Base-by-base conservation (phyloP, 1,140 invertebrate species). In the Drosophila obscura region DNA sequence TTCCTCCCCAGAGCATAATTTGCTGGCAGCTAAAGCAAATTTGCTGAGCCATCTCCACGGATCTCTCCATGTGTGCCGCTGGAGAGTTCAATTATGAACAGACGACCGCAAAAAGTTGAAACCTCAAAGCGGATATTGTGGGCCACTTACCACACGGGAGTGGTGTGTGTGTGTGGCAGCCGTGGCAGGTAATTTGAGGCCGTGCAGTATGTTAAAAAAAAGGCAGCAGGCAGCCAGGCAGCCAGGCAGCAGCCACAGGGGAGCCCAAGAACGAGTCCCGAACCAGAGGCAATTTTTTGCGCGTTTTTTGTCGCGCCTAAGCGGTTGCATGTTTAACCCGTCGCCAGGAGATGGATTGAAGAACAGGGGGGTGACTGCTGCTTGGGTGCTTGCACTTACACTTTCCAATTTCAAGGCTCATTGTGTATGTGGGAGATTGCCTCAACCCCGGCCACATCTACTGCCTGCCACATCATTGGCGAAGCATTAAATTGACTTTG, bases 401-500 rank as follows among this genome's bases (percentile, higher is more conserved):
- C 44, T 16, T 64, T 50, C 52, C 61, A 87, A 82, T 87, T 87
- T 87, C 82, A 87, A 82, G 82, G 82, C 74, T 87, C 82, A 87
- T 87, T 87, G 83, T 87, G 75, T 68, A 19, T 58, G 55, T 51
- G 44, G 65, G 31, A 62, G 35, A 24, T 31, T 9, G 41, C 24
- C 9, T 74, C 31, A 35, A 9, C 31, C 8, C 2, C 31, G 3
- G 31, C 31, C 8, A 35, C 6, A 28, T 28, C 7, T 28, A 28
- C 28, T 5, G 28, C 28, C 28, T 28, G 28, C 28, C 28, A 4
- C 64, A 69, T 69, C 45, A 69, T 69, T 69, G 74, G 66, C 66
- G 82, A 76, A 79, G 66, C 82, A 87, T 87, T 82, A 87, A 87
- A 87, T 87, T 79, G 76, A 88, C 78, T 82, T 87, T 87, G 85